A percentile compares a stretch with the other conserved stretches of the same genome.
These are phyloP conservation scores for Xenus cinereus DNA, from an alignment of 2,113 vertebrate genomes.

Conservation along the genomic window DNA sequence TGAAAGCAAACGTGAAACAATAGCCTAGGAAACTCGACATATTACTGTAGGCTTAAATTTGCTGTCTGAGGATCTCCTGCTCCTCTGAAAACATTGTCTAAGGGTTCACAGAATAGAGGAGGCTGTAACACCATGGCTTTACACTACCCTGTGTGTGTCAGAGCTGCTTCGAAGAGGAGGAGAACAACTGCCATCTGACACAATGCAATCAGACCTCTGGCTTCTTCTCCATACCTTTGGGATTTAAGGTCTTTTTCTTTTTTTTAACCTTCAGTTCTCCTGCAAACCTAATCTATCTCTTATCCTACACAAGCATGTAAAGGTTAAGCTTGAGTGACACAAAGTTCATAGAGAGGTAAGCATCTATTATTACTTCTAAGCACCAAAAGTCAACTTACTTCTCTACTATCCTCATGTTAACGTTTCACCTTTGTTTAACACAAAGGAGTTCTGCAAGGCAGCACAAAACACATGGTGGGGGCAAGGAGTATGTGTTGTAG, in stretches of 20 bases:
- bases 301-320: constrained; percentile 39
- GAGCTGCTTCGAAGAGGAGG: background rate
- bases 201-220: constrained; percentile 41
- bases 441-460: background rate
- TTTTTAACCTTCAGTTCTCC: constrained; percentile 17
- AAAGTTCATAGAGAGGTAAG: constrained; percentile 23
- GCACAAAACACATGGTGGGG: background rate
- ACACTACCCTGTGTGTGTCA: background rate
- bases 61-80: background rate
- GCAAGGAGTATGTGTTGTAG: background rate
- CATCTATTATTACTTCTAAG: constrained; percentile 33
- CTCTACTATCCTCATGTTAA: background rate
- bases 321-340: constrained; percentile 54
- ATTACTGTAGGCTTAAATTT: background rate
- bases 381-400: constrained; percentile 8
- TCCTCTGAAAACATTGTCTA: background rate
- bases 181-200: background rate
- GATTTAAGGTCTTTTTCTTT: constrained; percentile 1
- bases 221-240: constrained; percentile 1
- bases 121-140: background rate
- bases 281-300: constrained; percentile 33
- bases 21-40: background rate
- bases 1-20: background rate
- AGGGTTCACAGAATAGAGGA: background rate
- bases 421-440: background rate